phyloP scores from a whole-genome alignment of 2,888 invertebrate species.

The Xestia xanthographa region DNA sequence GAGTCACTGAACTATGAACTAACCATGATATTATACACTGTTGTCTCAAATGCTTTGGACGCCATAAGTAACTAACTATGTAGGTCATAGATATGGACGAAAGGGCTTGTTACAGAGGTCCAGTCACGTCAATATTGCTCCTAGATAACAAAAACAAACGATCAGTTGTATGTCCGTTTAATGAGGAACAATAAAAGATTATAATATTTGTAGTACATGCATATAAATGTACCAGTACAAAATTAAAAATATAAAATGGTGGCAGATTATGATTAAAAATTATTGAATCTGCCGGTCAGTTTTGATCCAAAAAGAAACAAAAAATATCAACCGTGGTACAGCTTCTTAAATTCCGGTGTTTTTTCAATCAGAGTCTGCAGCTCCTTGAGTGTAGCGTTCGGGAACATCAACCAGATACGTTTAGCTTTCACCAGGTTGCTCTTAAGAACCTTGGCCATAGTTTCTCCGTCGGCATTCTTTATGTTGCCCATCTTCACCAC shows the following conservation, averaged over 20 bases:
- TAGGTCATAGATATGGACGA: neutral
- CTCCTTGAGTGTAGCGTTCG: conserved; percentile 60
- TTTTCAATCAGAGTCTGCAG: conserved; percentile 58
- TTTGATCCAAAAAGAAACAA: conserved; percentile 12
- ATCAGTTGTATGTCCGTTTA: conserved; percentile 40
- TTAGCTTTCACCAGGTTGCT: conserved; percentile 62
- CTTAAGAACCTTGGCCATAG: conserved; percentile 71
- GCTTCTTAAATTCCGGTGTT: conserved; percentile 62
- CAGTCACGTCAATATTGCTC: neutral
- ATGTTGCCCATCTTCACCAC: conserved; percentile 77
- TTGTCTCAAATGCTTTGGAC: neutral
- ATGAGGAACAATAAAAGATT: conserved; percentile 24
- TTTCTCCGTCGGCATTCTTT: conserved; percentile 72
- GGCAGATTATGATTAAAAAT: conserved; percentile 58
- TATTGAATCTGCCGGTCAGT: conserved; percentile 53
- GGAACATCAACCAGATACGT: conserved; percentile 72
- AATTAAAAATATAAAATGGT: conserved; percentile 43
- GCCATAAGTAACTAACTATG: neutral
- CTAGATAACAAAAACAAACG: conserved; percentile 23
- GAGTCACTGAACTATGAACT: neutral
- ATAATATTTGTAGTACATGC: conserved; percentile 31
- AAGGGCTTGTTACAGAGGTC: conserved; percentile 4
- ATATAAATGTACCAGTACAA: conserved; percentile 34
- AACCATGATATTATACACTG: conserved; percentile 5
- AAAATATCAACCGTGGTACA: conserved; percentile 51